phyloP scores from a whole-genome alignment of 2,797 vertebrate genomes.

The Liasis olivaceus region DNA sequence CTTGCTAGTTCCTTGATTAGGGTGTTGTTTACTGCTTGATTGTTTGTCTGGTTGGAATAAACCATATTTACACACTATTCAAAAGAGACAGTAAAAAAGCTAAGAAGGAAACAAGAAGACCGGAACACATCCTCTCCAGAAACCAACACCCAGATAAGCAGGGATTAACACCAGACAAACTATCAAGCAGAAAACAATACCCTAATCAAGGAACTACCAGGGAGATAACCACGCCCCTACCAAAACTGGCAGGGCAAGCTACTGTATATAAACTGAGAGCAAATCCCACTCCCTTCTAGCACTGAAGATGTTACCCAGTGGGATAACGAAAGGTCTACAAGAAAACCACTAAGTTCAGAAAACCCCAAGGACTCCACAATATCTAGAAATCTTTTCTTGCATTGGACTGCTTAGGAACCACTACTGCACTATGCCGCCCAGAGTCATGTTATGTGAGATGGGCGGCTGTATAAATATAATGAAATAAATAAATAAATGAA shows the following conservation, averaged over 20 bases:
- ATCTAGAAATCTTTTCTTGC: no score
- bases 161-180: not conserved
- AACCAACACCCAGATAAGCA: not conserved
- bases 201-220: not conserved
- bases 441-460: not conserved
- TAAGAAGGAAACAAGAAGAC: not conserved
- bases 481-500: not conserved
- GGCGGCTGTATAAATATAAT: not conserved
- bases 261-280: not conserved
- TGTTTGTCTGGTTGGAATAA: not conserved
- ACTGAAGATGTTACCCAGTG: not conserved
- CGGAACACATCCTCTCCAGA: not conserved
- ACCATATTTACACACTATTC: not conserved
- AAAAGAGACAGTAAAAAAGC: not conserved
- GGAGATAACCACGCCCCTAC: not conserved
- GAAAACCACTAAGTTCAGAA: not conserved
- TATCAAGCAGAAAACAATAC: not conserved
- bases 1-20: not conserved
- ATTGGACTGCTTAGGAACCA: no score
- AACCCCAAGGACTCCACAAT: not conserved
- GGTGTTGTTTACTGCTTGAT: not conserved
- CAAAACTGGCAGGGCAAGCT: not conserved
- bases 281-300: not conserved
- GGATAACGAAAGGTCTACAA: not conserved
- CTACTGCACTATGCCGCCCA: no score